phyloP scores from a whole-genome alignment of 2,797 vertebrate genomes.

The Oryzias sinensis region DNA sequence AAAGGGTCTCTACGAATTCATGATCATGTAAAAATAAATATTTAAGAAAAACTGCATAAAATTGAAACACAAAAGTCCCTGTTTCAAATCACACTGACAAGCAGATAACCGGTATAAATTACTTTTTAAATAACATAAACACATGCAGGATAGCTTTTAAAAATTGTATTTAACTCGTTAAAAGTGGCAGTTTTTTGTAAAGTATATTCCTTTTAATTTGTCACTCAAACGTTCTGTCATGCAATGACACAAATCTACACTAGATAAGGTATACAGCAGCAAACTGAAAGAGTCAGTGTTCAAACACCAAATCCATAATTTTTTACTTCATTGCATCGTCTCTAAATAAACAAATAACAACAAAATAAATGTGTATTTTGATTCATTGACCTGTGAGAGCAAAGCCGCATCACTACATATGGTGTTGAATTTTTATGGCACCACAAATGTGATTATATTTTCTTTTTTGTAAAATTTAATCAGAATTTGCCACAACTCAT shows the following conservation, averaged over 20 bases:
- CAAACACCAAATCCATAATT: not conserved
- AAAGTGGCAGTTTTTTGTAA: too few species aligned
- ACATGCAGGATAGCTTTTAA: not conserved
- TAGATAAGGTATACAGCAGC: conserved; percentile 51
- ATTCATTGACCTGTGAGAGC: too few species aligned
- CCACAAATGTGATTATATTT: too few species aligned
- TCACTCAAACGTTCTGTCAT: not conserved
- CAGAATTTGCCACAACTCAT: too few species aligned
- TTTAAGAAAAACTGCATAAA: not conserved
- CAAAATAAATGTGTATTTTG: too few species aligned
- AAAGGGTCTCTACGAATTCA: not conserved
- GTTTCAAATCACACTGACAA: not conserved
- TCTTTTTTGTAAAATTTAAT: too few species aligned
- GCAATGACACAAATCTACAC: conserved; percentile 21
- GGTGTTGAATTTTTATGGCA: too few species aligned
- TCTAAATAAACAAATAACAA: too few species aligned
- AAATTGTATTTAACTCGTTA: not conserved
- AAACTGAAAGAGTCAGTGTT: not conserved
- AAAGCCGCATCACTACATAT: too few species aligned
- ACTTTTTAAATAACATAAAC: not conserved
- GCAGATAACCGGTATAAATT: not conserved
- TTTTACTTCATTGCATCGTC: not conserved
- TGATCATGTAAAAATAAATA: not conserved
- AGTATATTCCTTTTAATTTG: too few species aligned
- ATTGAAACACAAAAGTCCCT: not conserved